Evolutionary conservation across 2,113 vertebrate genomes (phyloP).

Genomic region (Phalacrocorax carbo): DNA sequence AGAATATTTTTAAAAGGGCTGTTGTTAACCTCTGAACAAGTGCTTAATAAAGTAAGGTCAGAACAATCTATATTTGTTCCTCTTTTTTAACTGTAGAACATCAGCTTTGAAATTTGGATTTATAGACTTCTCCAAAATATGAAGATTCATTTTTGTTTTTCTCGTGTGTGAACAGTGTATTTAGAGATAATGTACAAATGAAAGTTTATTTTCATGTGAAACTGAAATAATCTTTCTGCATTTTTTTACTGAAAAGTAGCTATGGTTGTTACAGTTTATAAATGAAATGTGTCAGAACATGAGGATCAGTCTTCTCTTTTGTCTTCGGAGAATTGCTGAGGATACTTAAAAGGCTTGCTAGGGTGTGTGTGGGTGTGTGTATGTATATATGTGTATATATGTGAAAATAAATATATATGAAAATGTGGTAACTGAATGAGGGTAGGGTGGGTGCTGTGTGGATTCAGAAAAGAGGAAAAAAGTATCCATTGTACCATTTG

Average conservation of each 20-base stretch:
- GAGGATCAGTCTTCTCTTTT: neutral
- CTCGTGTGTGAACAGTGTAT: neutral
- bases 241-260: neutral
- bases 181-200: neutral
- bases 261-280: neutral
- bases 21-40: neutral
- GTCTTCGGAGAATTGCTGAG: neutral
- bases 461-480: neutral
- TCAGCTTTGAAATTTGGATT: neutral
- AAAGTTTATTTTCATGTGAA: neutral
- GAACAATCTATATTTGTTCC: neutral
- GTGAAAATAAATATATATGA: neutral
- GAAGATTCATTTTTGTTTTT: neutral
- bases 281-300: neutral
- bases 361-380: neutral
- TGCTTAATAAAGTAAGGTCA: neutral
- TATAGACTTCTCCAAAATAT: neutral
- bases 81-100: neutral
- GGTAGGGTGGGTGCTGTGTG: neutral
- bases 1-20: neutral
- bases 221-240: neutral
- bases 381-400: no score
- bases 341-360: neutral
- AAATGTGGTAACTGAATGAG: neutral
- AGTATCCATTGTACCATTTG: neutral